These are phyloP conservation scores for Chaetops frenatus DNA, from an alignment of 2,113 vertebrate genomes.

Conservation along the genomic window DNA sequence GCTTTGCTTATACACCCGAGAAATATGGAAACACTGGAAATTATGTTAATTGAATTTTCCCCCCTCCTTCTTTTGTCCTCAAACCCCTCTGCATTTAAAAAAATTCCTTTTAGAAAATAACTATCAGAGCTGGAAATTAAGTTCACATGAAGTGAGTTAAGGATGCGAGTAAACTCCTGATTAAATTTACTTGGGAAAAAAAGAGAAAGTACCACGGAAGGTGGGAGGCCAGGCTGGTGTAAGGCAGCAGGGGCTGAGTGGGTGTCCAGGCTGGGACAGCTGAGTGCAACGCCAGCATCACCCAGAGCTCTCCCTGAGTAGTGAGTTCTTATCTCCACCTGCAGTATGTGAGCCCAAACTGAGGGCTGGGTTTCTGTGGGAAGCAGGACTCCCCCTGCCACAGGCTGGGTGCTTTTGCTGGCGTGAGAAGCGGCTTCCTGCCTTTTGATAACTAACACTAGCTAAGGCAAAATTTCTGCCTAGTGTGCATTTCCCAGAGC, in stretches of 20 bases:
- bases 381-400: not conserved
- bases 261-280: not conserved
- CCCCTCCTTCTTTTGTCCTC: not conserved
- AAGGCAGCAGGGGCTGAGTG: not conserved
- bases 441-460: not conserved
- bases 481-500: not conserved
- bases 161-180: conserved; percentile 82
- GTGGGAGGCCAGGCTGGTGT: conserved; percentile 10
- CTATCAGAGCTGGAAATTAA: conserved; percentile 72
- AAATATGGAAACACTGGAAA: conserved; percentile 35
- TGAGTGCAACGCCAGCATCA: accelerated
- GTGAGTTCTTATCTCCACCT: not conserved
- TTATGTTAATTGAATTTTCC: conserved; percentile 35
- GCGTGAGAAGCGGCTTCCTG: not conserved
- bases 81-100: not conserved
- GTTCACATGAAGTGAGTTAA: conserved; percentile 82
- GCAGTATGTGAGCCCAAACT: not conserved
- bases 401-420: not conserved
- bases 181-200: conserved; percentile 73
- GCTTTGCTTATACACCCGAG: not conserved
- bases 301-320: not conserved
- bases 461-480: not conserved
- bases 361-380: not conserved
- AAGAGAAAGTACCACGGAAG: not conserved
- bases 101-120: conserved; percentile 17